phyloP scores from a whole-genome alignment of 2,113 vertebrate genomes.

The Rhombomys opimus region DNA sequence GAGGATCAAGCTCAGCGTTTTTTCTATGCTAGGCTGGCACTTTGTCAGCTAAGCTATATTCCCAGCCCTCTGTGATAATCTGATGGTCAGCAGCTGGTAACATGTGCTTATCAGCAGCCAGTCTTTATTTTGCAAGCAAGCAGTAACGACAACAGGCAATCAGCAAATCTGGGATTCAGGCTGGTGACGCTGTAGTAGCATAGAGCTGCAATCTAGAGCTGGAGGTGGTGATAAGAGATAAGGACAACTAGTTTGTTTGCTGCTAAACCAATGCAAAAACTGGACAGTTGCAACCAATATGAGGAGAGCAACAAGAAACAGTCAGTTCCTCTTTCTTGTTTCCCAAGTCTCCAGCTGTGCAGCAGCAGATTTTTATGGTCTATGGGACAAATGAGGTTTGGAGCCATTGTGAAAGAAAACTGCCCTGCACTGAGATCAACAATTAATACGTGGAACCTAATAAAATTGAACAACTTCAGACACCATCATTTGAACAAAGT shows the following conservation, averaged over 20 bases:
- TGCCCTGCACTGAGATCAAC: neutral
- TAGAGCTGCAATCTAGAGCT: neutral
- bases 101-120: neutral
- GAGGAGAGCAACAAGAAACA: neutral
- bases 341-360: neutral
- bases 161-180: neutral
- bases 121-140: neutral
- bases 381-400: neutral
- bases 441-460: neutral
- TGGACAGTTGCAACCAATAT: neutral
- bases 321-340: neutral
- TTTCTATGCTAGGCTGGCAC: neutral
- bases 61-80: neutral
- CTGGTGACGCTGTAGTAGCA: neutral
- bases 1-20: neutral
- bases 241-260: neutral
- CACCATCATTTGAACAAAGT: neutral
- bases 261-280: neutral
- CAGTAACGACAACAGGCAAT: neutral
- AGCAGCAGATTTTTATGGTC: neutral
- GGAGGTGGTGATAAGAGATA: neutral
- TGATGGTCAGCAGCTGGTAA: neutral
- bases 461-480: neutral
- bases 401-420: neutral
- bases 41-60: neutral